Percentiles rank a stretch among this genome's conserved stretches.
Conservation (phyloP, 1,140 invertebrate genomes). For the Philopotamus ludificatus region DNA sequence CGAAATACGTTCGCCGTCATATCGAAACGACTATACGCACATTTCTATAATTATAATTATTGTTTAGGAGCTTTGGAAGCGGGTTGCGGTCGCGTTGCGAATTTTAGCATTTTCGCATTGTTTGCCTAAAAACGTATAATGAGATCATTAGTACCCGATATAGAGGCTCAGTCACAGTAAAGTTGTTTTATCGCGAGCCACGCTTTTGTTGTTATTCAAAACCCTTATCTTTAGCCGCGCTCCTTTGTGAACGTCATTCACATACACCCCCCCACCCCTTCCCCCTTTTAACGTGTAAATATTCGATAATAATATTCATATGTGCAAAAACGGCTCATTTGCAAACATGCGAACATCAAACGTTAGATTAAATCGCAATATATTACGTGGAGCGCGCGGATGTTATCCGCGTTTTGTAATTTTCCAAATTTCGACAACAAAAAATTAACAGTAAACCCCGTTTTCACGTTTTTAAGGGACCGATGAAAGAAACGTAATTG, state of each 20-base stretch:
- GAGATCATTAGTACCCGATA: conserved; percentile 23
- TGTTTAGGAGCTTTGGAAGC: background rate
- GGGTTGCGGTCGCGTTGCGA: background rate
- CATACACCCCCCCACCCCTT: too few relatives aligned
- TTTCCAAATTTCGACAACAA: too few relatives aligned
- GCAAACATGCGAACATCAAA: background rate
- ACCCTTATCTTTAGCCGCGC: conserved; percentile 24
- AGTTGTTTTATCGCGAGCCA: conserved; percentile 7
- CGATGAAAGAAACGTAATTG: too few relatives aligned
- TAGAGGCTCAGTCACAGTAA: conserved; percentile 2
- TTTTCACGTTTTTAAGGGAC: too few relatives aligned
- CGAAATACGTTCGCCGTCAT: background rate
- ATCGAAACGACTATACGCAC: background rate
- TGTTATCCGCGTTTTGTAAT: too few relatives aligned
- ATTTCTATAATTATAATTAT: background rate
- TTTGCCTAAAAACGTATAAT: conserved; percentile 21
- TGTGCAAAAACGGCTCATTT: conserved; percentile 5
- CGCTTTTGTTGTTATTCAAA: conserved; percentile 14
- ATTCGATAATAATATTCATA: conserved; percentile 16
- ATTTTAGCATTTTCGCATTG: background rate
- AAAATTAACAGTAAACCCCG: too few relatives aligned
- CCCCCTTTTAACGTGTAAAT: background rate
- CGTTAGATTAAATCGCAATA: background rate
- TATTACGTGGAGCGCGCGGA: too few relatives aligned
- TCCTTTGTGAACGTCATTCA: conserved; percentile 26